Evolutionary conservation across 2,797 vertebrate genomes (phyloP), one percentile per base, ranked within the genome.

Genomic region (Holocentrus rufus): DNA sequence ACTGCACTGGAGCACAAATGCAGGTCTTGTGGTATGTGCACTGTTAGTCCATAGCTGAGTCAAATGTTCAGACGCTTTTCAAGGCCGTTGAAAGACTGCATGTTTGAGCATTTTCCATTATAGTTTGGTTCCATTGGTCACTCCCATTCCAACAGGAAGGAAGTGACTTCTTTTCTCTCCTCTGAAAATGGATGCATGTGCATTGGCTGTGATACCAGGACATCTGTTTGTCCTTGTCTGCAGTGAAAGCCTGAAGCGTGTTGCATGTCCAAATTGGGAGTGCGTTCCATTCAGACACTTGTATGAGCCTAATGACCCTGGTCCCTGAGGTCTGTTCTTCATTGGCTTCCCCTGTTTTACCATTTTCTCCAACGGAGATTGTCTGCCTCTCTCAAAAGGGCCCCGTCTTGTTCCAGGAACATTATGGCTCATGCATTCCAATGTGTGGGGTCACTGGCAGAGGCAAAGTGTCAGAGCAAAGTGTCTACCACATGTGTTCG

Each of bases 201-300:
- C 90, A 85, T 90, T 94, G 93, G 92, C 91, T 85, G 74, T 79
- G 88, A 85, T 88, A 85, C 83, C 59, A 66, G 76, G 87, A 93
- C 91, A 93, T 94, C 92, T 94, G 93, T 91, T 93, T 93, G 83
- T 87, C 82, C 90, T 89, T 88, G 86, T 91, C 89, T 82, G 83
- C 63, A 85, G 83, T 89, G 76, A 90, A 90, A 88, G 85, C 82
- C 82, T 57, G 77, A 86, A 87, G 85, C 81, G 83, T 90, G 88
- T 91, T 85, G 83, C 65, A 8, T 86, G 85, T 89, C 90, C 91
- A 93, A 88, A 89, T 80, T 82, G 85, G 69, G 79, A 86, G 85
- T 86, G 84, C 80, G 79, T 85, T 88, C 80, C 83, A 82, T 90
- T 91, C 83, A 90, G 59, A 89, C 85, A 79, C 87, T 90, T 88